Conservation (phyloP, 2,888 invertebrate species). For the Folsomia candida region DNA sequence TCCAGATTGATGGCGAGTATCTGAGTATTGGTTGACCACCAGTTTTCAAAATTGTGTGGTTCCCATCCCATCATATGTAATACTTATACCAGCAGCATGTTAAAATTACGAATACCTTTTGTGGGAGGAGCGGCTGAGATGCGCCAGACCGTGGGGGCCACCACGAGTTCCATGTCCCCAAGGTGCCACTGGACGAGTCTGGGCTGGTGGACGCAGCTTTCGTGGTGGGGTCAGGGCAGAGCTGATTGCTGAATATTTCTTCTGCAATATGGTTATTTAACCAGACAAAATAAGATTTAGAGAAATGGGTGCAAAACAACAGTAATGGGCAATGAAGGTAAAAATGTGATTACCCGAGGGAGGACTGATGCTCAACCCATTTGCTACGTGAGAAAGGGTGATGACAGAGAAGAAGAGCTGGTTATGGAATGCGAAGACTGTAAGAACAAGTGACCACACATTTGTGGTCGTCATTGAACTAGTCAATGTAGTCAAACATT, state of each 20-base stretch:
- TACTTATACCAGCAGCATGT: too few species aligned
- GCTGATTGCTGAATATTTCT: slow-evolving; percentile 33
- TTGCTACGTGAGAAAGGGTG: neutral
- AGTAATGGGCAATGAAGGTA: neutral
- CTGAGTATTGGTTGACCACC: too few species aligned
- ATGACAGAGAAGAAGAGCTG: neutral
- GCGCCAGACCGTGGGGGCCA: neutral
- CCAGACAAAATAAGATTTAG: neutral
- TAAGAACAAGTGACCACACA: neutral
- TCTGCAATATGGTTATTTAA: slow-evolving; percentile 21
- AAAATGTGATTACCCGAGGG: slow-evolving; percentile 7
- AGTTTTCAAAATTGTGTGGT: too few species aligned
- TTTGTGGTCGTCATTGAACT: too few species aligned
- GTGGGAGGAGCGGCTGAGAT: too few species aligned
- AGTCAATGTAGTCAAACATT: too few species aligned
- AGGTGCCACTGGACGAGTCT: too few species aligned
- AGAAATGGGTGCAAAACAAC: neutral
- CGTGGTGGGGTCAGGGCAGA: slow-evolving; percentile 37
- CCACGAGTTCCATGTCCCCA: neutral
- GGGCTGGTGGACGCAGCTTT: slow-evolving; percentile 6
- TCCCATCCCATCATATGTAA: too few species aligned
- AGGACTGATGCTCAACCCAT: slow-evolving; percentile 7
- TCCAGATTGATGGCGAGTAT: slow-evolving; percentile 8
- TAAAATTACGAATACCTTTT: too few species aligned
- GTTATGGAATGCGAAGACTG: neutral